phyloP scores from a whole-genome alignment of 2,797 vertebrate genomes.

The Phalanger gymnotis region DNA sequence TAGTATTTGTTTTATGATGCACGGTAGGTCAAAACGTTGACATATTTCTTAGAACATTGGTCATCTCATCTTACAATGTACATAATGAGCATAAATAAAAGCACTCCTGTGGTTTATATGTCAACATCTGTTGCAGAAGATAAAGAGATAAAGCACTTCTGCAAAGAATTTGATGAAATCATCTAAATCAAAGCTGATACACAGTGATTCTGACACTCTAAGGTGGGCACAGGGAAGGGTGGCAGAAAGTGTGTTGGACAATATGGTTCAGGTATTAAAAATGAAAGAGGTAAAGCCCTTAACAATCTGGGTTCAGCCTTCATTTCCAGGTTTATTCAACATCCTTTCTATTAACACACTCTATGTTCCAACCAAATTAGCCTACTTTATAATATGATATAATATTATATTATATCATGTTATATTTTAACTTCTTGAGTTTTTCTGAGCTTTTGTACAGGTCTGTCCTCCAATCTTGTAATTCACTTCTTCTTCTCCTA shows the following conservation, averaged over 20 bases:
- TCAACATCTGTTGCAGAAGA: background rate
- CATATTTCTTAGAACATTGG: background rate
- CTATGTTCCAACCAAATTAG: background rate
- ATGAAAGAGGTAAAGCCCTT: background rate
- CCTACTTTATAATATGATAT: background rate
- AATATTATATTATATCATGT: background rate
- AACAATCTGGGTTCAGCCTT: background rate
- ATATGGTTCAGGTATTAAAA: background rate
- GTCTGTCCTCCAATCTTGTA: background rate
- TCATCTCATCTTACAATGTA: background rate
- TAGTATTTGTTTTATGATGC: background rate
- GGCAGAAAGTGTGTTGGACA: background rate
- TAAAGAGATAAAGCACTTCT: background rate
- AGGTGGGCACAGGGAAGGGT: background rate
- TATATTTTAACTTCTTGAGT: background rate
- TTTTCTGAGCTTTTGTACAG: background rate
- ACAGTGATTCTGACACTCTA: background rate
- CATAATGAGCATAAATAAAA: background rate
- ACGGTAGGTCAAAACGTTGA: background rate
- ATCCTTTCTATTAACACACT: background rate
- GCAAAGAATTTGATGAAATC: background rate
- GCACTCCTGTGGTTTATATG: background rate
- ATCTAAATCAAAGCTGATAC: background rate
- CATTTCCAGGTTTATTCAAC: background rate
- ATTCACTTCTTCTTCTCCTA: background rate